Base-by-base conservation (phyloP, 2,888 invertebrate species). In the Morinoia aosen region DNA sequence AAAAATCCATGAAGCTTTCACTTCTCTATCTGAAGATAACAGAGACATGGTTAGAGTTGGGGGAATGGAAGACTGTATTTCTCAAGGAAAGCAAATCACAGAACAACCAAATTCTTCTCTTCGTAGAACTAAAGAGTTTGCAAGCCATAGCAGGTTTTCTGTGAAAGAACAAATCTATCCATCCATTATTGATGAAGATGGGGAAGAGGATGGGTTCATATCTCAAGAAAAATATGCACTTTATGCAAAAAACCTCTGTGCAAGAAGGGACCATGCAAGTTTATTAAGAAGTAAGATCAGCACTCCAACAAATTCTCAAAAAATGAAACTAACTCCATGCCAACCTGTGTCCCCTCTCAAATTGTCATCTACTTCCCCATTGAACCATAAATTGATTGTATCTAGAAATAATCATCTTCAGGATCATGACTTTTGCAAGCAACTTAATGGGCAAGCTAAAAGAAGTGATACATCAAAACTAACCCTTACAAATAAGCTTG, bases 131-230 rank as follows among this genome's bases (percentile, higher is more conserved):
- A 64, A 64, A 64, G 19, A 5, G 11, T 11, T 19, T 25, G 12
- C 64, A 7, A 19, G 5, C 5, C 64, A 25, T 64, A 25, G 64
- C 90, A 90, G 48, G 40, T 12, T 14, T 40, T 39, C 39, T 48
- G 57, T 57, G 25, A 90, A 25, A 57, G 91, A 91, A 91, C 57
- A 57, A 12, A 57, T 91, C 11, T 91, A 57, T 91, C 91, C 91
- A 57, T 91, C 91, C 3, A 57, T 91, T 57, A 33, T 91, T 91
- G 91, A 91, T 91, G 91, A 91, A 56, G 91, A 90, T 39, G 10
- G 48, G 64, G 64, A 64, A 25, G 64, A 11, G 25, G 25, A 25
- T 25, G 25, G 64, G 5, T 64, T 64, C 64, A 64, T 64, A 19
- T 64, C 64, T 19, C 64, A 12, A 19, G 12, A 12, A 19, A 64